Percentiles rank a stretch among this genome's conserved stretches.
These are phyloP conservation scores for Piaya cayana DNA, from an alignment of 2,113 vertebrate genomes.

Conservation along the genomic window DNA sequence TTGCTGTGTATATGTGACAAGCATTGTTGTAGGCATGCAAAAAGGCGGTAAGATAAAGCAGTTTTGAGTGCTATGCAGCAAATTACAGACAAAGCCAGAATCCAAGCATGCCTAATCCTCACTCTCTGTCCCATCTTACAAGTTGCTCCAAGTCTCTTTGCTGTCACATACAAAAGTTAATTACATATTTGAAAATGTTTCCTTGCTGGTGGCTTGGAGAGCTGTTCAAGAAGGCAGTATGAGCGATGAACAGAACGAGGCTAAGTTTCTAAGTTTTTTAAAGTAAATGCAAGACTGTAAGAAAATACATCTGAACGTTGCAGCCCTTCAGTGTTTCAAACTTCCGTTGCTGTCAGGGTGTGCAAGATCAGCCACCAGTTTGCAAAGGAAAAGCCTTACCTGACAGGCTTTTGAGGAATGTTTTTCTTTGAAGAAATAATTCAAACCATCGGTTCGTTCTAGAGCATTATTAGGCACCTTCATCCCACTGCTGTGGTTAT, in stretches of 20 bases:
- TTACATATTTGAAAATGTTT: not conserved
- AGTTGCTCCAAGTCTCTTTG: not conserved
- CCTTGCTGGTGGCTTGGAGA: not conserved
- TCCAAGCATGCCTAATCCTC: not conserved
- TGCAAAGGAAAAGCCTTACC: not conserved
- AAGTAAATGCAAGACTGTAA: not conserved
- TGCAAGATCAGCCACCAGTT: not conserved
- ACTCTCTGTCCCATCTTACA: not conserved
- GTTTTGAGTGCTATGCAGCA: not conserved
- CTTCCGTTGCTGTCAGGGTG: not conserved
- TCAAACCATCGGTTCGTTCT: not conserved
- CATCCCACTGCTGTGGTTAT: not conserved
- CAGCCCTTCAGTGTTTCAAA: not conserved
- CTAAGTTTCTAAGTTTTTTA: not conserved
- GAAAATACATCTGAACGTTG: not conserved
- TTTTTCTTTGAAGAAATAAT: constrained; percentile 14
- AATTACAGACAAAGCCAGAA: not conserved
- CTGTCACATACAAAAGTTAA: not conserved
- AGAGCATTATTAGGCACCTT: not conserved
- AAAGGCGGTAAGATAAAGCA: not conserved
- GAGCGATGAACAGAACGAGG: not conserved
- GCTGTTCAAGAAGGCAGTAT: not conserved
- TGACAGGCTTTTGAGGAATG: not conserved
- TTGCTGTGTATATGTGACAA: not conserved
- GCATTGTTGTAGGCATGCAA: not conserved